Evolutionary conservation across 2,888 invertebrate species (phyloP), one percentile per base, ranked within the genome.

Genomic region (Orchestes rusci): DNA sequence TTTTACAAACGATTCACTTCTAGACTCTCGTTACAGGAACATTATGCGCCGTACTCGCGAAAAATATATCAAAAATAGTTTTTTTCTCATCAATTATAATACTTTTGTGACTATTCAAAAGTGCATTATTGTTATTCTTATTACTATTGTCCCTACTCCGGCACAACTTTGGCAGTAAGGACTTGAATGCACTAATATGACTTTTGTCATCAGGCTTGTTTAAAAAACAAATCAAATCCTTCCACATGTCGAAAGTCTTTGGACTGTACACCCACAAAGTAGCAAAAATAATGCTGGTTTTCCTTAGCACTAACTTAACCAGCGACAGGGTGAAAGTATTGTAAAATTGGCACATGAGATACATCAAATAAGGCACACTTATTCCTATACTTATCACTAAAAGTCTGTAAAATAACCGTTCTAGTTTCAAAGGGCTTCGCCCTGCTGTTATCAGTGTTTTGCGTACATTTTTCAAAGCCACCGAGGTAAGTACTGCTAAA

Each of bases 331-430:
- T 57, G 32, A 62, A 53, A n/a, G 51, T 55, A 44, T 59, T 56
- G 45, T 60, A 60, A 44, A 62, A 60, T 47, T 59, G 57, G 51
- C 85, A 84, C 16, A 76, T 80, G n/a, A 89, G 75, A 43, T 81
- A 79, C 13, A 80, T 73, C 7, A 82, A 73, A 10, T 86, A 83
- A 10, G 89, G 79, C 15, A 82, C 66, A 12, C 84, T 76, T 67
- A 89, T 91, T 12, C 90, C 72, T 2, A 84, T 69, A 1, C 84
- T 84, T 58, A 88, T 89, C 2, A 86, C 77, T 2, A 84, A 84
- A 46, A 89, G 80, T 17, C 89, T 75, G 29, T 83, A 79, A 68
- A 85, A 84, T 16, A 86, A 68, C 37, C 79, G 70, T 56, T 80
- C 79, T 35, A 80, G 66, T 59, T 79, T 79, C 17, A 73, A 69